Conservation (phyloP, 2,797 vertebrate species). For the Sebastolobus altivelis region DNA sequence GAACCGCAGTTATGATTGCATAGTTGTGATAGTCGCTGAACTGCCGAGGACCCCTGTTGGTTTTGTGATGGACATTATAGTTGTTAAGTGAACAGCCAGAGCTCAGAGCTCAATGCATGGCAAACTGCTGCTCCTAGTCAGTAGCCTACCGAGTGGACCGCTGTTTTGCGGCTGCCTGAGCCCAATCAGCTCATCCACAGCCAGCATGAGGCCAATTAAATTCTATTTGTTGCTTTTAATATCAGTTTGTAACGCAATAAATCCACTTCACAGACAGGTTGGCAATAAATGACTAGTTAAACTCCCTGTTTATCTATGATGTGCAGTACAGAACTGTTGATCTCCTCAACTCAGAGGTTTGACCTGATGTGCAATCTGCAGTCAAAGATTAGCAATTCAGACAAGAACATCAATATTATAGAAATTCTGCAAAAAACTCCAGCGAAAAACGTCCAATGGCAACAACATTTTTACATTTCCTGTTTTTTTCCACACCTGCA, state of each 20-base stretch:
- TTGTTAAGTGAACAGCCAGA: constrained; percentile 10
- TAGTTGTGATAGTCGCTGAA: neutral
- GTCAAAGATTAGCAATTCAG: neutral
- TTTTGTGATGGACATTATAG: constrained; percentile 13
- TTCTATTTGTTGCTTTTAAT: constrained; percentile 11
- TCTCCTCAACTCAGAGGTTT: neutral
- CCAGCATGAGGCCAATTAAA: constrained; percentile 14
- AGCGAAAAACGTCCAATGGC: neutral
- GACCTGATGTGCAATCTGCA: neutral
- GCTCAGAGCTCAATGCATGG: constrained; percentile 10
- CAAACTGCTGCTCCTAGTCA: constrained; percentile 10
- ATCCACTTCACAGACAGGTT: constrained; percentile 5
- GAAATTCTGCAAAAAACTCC: neutral
- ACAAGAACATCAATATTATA: neutral
- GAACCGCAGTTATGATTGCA: neutral
- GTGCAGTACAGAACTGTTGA: neutral
- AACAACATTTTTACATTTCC: neutral
- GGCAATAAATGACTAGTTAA: neutral
- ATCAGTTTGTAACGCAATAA: constrained; percentile 5
- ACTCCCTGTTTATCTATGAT: neutral
- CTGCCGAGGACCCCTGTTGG: constrained; percentile 2
- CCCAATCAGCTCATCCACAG: constrained; percentile 26
- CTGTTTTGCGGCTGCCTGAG: constrained; percentile 8
- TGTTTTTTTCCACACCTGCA: neutral
- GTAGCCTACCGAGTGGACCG: constrained; percentile 14